Conservation (phyloP, 2,797 vertebrate species). For the Champsocephalus gunnari region DNA sequence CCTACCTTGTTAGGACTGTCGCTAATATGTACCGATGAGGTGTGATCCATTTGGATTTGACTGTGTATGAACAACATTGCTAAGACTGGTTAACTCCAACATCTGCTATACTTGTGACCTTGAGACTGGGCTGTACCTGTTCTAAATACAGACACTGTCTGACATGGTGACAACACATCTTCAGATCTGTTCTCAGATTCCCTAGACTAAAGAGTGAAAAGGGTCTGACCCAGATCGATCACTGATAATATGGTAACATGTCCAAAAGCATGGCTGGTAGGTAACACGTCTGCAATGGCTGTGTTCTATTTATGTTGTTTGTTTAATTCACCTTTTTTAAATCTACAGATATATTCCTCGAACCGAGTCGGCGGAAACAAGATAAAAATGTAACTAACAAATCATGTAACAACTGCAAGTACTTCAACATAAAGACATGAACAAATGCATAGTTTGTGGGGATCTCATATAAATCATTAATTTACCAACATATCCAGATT, state of each 20-base stretch:
- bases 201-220: background rate
- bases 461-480: background rate
- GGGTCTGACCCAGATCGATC: background rate
- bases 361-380: background rate
- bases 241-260: background rate
- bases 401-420: background rate
- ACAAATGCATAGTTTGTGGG: background rate
- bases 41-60: constrained; percentile 37
- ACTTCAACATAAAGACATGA: background rate
- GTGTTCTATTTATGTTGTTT: background rate
- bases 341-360: background rate
- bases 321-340: background rate
- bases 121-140: constrained; percentile 20
- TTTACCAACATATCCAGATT: background rate
- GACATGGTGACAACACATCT: background rate
- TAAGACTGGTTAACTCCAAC: constrained; percentile 20
- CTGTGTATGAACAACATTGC: constrained; percentile 4
- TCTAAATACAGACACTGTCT: background rate
- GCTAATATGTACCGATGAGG: constrained; percentile 24
- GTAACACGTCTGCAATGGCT: background rate
- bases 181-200: background rate
- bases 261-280: background rate
- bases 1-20: constrained; percentile 51
- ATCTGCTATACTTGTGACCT: constrained; percentile 10
- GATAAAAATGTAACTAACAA: background rate